A percentile compares a stretch with the other conserved stretches of the same genome.
These are phyloP conservation scores for Synaphobranchus kaupii DNA, from an alignment of 2,797 vertebrate genomes.

Conservation along the genomic window DNA sequence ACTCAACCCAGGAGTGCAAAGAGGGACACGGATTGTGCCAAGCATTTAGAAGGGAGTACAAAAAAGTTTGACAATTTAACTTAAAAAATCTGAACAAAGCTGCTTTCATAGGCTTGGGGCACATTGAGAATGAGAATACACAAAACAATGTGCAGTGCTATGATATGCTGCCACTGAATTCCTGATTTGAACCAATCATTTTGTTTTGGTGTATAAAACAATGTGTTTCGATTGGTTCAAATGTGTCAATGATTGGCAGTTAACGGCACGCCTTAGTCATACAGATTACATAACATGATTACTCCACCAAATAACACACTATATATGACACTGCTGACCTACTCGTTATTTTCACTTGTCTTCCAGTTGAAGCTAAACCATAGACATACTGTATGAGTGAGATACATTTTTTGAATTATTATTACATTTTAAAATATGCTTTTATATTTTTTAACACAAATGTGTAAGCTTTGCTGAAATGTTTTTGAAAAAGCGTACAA, in stretches of 20 bases:
- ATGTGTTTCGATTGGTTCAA: too few relatives aligned
- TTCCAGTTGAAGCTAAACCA: neutral
- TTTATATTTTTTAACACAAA: too few relatives aligned
- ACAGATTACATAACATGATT: neutral
- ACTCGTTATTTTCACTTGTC: neutral
- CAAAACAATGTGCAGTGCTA: neutral
- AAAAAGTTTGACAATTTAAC: neutral
- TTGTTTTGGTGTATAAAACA: too few relatives aligned
- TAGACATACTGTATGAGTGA: too few relatives aligned
- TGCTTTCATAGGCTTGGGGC: neutral
- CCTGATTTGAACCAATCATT: too few relatives aligned
- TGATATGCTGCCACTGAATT: neutral
- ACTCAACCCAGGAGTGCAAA: neutral
- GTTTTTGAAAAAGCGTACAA: too few relatives aligned
- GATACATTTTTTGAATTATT: too few relatives aligned
- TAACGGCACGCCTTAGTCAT: neutral
- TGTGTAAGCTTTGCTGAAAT: too few relatives aligned
- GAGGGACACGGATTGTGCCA: neutral
- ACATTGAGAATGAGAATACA: neutral
- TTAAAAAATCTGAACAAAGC: neutral
- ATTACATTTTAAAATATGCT: too few relatives aligned
- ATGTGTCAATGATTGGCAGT: too few relatives aligned
- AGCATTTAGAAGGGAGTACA: neutral
- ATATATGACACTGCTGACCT: neutral
- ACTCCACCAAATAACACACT: neutral